phyloP scores from a whole-genome alignment of 2,113 vertebrate genomes.

The Myotis davidii region DNA sequence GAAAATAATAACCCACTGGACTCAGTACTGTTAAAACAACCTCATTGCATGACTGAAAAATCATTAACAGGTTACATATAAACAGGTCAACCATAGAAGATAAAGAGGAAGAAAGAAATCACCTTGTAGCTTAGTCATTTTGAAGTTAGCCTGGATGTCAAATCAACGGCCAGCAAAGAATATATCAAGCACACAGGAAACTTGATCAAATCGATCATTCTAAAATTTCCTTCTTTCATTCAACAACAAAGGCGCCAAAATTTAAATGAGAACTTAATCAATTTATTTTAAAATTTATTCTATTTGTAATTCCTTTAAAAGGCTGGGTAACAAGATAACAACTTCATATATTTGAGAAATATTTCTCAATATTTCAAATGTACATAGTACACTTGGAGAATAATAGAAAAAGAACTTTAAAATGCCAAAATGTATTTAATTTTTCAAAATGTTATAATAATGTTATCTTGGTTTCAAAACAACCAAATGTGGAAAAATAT shows the following conservation, averaged over 20 bases:
- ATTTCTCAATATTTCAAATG: neutral
- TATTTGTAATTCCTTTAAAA: conserved; percentile 38
- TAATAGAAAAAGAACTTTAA: neutral
- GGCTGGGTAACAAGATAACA: neutral
- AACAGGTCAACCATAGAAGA: neutral
- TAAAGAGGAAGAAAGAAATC: neutral
- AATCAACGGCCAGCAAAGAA: neutral
- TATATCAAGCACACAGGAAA: neutral
- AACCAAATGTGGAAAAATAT: neutral
- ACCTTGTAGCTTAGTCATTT: neutral
- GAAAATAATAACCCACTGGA: conserved; percentile 31
- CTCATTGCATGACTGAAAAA: neutral
- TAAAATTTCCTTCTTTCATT: neutral
- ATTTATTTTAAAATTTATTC: conserved; percentile 45
- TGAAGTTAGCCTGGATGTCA: neutral
- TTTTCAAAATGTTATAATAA: neutral
- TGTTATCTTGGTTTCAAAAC: neutral
- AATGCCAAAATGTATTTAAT: neutral
- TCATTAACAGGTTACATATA: neutral
- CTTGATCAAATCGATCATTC: neutral
- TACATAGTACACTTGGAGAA: neutral
- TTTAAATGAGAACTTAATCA: conserved; percentile 36
- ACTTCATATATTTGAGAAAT: conserved; percentile 10
- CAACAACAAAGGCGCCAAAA: conserved; percentile 39
- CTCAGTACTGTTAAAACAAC: conserved; percentile 26